Evolutionary conservation across 2,797 vertebrate species (phyloP).

Genomic region (Peromyscus attwateri): DNA sequence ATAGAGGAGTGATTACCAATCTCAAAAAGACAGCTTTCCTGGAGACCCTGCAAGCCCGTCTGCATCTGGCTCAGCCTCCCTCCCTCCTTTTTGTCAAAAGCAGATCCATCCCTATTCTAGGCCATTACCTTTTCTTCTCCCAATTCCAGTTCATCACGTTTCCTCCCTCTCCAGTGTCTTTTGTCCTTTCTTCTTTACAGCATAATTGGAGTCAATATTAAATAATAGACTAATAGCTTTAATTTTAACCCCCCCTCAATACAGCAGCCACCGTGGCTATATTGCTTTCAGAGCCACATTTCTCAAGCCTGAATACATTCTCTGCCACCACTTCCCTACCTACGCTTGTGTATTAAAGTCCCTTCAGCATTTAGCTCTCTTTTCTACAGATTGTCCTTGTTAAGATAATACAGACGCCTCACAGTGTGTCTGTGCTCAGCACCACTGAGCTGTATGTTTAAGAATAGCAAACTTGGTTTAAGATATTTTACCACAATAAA

Average conservation of each 20-base stretch:
- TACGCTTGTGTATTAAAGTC: not conserved
- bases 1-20: not conserved
- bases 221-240: conserved; percentile 49
- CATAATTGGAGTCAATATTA: conserved; percentile 49
- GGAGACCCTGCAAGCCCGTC: not conserved
- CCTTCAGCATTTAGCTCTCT: not conserved
- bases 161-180: not conserved
- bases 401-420: not conserved
- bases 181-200: not conserved
- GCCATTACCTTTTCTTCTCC: conserved; percentile 2
- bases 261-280: not conserved
- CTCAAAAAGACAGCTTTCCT: not conserved
- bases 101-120: not conserved
- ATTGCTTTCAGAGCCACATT: not conserved
- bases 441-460: not conserved
- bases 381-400: conserved; percentile 19
- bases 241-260: not conserved
- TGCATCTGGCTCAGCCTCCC: not conserved
- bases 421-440: not conserved
- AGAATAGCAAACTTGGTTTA: conserved; percentile 12
- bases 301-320: not conserved
- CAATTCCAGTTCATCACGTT: not conserved
- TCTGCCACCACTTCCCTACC: not conserved
- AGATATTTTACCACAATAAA: conserved; percentile 35
- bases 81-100: not conserved